Evolutionary conservation across 2,113 vertebrate species (phyloP).

Genomic region (Diadophis punctatus): DNA sequence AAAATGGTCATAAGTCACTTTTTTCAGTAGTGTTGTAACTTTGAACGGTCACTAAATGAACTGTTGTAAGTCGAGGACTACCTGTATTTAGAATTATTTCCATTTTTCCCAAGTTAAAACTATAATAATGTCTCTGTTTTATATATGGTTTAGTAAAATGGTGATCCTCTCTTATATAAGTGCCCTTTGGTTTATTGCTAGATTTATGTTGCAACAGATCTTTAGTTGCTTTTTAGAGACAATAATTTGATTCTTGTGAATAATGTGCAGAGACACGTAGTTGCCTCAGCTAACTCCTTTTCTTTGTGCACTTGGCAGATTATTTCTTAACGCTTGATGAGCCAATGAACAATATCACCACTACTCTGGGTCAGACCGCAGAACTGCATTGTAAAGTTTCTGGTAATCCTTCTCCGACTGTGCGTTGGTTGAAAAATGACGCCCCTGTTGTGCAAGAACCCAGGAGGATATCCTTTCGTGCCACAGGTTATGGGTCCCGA

Average conservation of each 20-base stretch:
- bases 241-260: not conserved
- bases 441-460: constrained; percentile 95
- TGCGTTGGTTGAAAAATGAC: constrained; percentile 97
- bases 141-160: not conserved
- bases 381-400: constrained; percentile 91
- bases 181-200: not conserved
- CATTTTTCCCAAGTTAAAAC: not conserved
- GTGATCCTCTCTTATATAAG: not conserved
- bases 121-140: not conserved
- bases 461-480: constrained; percentile 84
- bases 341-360: constrained; percentile 98
- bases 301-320: constrained; percentile 64
- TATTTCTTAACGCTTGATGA: constrained; percentile 84
- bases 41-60: not conserved
- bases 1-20: not conserved
- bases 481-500: constrained; percentile 85
- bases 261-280: not conserved
- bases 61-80: not conserved
- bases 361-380: constrained; percentile 88
- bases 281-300: not conserved
- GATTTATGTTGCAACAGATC: not conserved
- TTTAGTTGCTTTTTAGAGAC: not conserved
- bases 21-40: not conserved
- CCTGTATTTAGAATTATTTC: not conserved
- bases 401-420: constrained; percentile 79